Conservation (phyloP, 2,113 vertebrate genomes). For the Zeus faber region DNA sequence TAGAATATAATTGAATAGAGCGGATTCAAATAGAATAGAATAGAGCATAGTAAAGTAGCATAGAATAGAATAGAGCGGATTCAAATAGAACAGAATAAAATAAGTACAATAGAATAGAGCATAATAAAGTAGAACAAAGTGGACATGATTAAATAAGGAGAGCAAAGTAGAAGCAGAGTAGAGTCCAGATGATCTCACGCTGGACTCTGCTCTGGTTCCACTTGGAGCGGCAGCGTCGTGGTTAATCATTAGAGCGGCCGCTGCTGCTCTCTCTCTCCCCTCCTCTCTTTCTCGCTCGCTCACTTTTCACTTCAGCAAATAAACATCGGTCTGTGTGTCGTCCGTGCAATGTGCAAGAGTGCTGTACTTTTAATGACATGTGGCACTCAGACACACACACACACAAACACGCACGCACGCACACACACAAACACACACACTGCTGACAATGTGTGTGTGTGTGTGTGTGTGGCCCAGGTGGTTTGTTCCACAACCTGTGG, state of each 20-base stretch:
- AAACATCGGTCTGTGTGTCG: no score
- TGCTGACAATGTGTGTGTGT: conserved; percentile 27
- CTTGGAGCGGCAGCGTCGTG: conserved; percentile 34
- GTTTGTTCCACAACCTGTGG: conserved; percentile 63
- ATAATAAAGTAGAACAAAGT: neutral
- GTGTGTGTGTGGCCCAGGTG: conserved; percentile 55
- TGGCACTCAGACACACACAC: no score
- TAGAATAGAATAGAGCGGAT: no score
- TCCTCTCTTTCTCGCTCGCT: neutral
- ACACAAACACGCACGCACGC: no score
- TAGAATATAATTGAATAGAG: no score
- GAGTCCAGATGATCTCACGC: conserved; percentile 23
- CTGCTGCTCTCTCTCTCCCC: neutral
- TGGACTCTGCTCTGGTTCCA: conserved; percentile 55
- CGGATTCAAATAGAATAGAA: no score
- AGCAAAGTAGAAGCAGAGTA: neutral
- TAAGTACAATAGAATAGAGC: neutral
- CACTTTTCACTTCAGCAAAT: neutral
- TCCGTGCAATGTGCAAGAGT: no score
- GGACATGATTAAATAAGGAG: no score
- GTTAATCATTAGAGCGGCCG: conserved; percentile 53
- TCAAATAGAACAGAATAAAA: no score
- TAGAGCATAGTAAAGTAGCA: neutral
- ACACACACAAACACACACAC: no score
- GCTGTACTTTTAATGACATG: no score